Percentiles rank a stretch among this genome's conserved stretches.
phyloP scores from a whole-genome alignment of 2,797 vertebrate species.

The Pitangus sulphuratus region DNA sequence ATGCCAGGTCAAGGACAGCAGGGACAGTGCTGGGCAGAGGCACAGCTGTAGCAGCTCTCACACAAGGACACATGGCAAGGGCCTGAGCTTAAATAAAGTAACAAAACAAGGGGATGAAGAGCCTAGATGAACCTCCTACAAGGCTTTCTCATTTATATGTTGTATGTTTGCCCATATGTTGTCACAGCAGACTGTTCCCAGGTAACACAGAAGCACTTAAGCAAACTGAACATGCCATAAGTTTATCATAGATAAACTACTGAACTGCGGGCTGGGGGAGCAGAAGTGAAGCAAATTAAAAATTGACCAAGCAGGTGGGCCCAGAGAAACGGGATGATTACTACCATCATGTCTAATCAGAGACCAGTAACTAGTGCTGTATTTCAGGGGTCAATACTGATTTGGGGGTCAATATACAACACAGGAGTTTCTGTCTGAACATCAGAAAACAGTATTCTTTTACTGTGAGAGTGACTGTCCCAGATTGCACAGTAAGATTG shows the following conservation, averaged over 20 bases:
- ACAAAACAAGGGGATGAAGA: background rate
- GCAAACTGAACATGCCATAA: background rate
- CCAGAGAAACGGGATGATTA: background rate
- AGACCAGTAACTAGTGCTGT: background rate
- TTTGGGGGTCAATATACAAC: background rate
- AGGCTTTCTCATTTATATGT: background rate
- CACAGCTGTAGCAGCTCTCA: background rate
- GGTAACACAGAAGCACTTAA: background rate
- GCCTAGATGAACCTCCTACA: background rate
- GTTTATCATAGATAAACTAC: background rate
- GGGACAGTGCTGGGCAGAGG: background rate
- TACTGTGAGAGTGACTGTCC: background rate
- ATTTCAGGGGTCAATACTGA: background rate
- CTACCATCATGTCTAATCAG: background rate
- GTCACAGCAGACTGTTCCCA: background rate
- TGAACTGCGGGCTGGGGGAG: background rate
- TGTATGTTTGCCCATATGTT: background rate
- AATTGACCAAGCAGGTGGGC: rapidly evolving
- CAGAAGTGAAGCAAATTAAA: background rate
- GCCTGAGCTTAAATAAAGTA: background rate
- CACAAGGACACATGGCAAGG: background rate
- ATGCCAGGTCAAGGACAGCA: background rate
- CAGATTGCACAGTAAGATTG: background rate
- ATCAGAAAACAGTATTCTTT: background rate
- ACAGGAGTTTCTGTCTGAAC: background rate